phyloP scores from a whole-genome alignment of 64 coral and sea anemone genomes.

The Actinia tenebrosa region DNA sequence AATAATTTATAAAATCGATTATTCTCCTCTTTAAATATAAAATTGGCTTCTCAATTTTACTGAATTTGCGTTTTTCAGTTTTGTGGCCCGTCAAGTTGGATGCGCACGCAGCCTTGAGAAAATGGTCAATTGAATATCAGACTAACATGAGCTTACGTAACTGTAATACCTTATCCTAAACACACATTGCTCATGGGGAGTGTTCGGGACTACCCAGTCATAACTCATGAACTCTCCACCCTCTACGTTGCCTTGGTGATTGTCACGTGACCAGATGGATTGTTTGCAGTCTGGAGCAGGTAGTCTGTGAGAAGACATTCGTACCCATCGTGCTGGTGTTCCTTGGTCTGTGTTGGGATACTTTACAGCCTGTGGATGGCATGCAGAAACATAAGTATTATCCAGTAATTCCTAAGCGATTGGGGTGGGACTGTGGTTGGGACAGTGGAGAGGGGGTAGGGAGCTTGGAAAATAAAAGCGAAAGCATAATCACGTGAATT shows the following conservation, averaged over 20 bases:
- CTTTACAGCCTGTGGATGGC: background rate
- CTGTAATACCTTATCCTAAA: conserved; percentile 69
- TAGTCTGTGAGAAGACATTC: conserved; percentile 58
- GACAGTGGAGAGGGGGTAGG: too few relatives aligned
- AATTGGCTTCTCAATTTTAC: too few relatives aligned
- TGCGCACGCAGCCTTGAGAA: too few relatives aligned
- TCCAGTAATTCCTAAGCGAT: too few relatives aligned
- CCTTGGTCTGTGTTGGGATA: background rate
- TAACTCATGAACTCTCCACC: conserved; percentile 76
- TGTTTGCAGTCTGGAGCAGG: conserved; percentile 83
- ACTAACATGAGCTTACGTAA: background rate
- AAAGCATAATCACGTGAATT: too few relatives aligned
- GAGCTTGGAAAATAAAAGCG: too few relatives aligned
- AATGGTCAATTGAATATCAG: background rate
- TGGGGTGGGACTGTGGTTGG: too few relatives aligned
- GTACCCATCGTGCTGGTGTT: conserved; percentile 37
- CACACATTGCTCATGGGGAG: conserved; percentile 65
- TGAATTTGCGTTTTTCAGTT: too few relatives aligned
- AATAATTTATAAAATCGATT: too few relatives aligned
- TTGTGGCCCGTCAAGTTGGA: too few relatives aligned
- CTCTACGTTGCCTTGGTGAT: conserved; percentile 90
- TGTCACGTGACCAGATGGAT: conserved; percentile 97
- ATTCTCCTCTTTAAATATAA: too few relatives aligned
- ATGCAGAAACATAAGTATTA: background rate
- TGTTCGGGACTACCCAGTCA: conserved; percentile 84